phyloP scores from a whole-genome alignment of 2,888 invertebrate species.

The Parnassius apollo region DNA sequence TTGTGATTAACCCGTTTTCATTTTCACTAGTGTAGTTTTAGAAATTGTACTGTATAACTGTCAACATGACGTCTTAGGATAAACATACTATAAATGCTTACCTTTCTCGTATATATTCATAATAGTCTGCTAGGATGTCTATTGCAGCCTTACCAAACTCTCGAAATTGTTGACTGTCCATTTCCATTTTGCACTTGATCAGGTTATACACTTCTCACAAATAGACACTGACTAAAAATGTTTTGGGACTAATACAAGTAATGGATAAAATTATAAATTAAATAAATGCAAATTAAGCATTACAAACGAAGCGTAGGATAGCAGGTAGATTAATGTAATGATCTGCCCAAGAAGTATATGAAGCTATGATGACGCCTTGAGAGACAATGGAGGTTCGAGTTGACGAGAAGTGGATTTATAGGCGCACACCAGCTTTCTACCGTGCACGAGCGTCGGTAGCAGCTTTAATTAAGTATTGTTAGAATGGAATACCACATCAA shows the following conservation, averaged over 20 bases:
- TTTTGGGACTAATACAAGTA: background rate
- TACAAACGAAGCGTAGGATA: too few species aligned
- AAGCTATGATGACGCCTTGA: slow-evolving; percentile 54
- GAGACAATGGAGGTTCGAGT: slow-evolving; percentile 63
- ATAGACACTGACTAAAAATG: slow-evolving; percentile 15
- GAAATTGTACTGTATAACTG: too few species aligned
- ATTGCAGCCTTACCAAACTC: slow-evolving; percentile 93
- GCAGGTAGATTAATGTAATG: slow-evolving; percentile 5
- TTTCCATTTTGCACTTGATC: slow-evolving; percentile 53
- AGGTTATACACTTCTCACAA: slow-evolving; percentile 5
- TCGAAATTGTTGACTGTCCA: slow-evolving; percentile 90
- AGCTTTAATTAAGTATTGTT: slow-evolving; percentile 12
- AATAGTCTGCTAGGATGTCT: slow-evolving; percentile 95
- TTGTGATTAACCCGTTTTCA: too few species aligned
- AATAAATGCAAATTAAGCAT: background rate
- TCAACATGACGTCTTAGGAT: too few species aligned
- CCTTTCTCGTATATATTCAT: slow-evolving; percentile 90
- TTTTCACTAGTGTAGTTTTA: too few species aligned
- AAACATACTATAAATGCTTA: slow-evolving; percentile 51
- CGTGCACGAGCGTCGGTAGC: slow-evolving; percentile 35
- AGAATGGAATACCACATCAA: slow-evolving; percentile 15
- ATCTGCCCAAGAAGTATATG: slow-evolving; percentile 34
- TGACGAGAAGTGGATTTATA: slow-evolving; percentile 64
- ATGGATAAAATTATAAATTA: background rate
- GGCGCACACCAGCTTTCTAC: slow-evolving; percentile 64